These are phyloP conservation scores for Chaenogobius annularis DNA, from an alignment of 2,113 vertebrate species.

Conservation along the genomic window DNA sequence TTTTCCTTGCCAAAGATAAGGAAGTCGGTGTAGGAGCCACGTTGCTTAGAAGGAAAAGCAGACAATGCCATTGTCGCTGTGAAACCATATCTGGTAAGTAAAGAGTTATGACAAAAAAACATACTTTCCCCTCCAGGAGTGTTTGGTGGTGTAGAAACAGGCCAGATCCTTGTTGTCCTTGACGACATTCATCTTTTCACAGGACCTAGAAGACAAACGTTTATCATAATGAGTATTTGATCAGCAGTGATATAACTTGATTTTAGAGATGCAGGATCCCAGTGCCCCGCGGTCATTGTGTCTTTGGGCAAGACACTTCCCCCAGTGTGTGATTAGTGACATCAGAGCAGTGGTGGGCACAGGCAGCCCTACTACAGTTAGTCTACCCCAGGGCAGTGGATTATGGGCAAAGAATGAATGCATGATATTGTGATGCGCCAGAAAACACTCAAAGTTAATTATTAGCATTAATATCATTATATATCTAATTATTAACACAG, in stretches of 20 bases:
- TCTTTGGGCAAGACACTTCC: neutral
- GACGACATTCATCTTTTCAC: slow-evolving; percentile 96
- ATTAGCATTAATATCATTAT: too few relatives aligned
- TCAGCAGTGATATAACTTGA: neutral
- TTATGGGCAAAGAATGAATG: too few relatives aligned
- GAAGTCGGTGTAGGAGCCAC: slow-evolving; percentile 50
- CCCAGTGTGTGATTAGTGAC: neutral
- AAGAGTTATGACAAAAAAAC: slow-evolving; percentile 32
- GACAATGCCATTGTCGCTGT: neutral
- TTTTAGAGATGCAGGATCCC: neutral
- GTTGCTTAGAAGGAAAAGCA: neutral
- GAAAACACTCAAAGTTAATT: too few relatives aligned
- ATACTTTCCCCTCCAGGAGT: slow-evolving; percentile 99
- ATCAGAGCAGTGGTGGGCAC: neutral
- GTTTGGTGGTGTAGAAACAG: slow-evolving; percentile 99
- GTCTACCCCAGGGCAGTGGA: neutral
- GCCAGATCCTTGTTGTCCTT: slow-evolving; percentile 99
- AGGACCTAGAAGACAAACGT: slow-evolving; percentile 76
- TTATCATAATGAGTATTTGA: neutral
- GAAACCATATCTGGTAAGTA: slow-evolving; percentile 10
- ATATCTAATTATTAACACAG: too few relatives aligned
- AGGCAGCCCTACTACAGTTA: neutral
- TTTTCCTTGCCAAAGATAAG: slow-evolving; percentile 22
- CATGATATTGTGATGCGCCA: too few relatives aligned
- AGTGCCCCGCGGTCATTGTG: neutral